Percentiles rank a stretch among this genome's conserved stretches.
phyloP scores from a whole-genome alignment of 2,888 invertebrate genomes.

The Ichneumoninae sp. region DNA sequence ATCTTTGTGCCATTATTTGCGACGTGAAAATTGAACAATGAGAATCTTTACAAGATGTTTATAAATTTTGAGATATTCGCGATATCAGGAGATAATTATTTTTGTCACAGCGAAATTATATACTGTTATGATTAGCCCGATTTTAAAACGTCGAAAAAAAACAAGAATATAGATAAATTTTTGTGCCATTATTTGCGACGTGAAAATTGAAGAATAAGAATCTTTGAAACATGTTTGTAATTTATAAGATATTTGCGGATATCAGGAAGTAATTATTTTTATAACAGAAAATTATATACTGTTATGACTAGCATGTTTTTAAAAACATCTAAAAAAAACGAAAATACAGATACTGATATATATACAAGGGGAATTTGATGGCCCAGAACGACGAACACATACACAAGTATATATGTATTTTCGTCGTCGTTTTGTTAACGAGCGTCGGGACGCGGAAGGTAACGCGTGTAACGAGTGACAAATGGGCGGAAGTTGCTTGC shows the following conservation, averaged over 20 bases:
- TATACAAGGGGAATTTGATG: constrained; percentile 11
- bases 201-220: too few species aligned
- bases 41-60: too few species aligned
- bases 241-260: neutral
- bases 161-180: neutral
- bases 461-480: constrained; percentile 60
- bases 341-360: neutral
- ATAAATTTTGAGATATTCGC: too few species aligned
- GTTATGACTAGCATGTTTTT: neutral
- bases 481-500: constrained; percentile 50
- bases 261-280: neutral
- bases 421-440: constrained; percentile 50
- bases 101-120: too few species aligned
- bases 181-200: too few species aligned
- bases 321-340: neutral
- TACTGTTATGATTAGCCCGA: too few species aligned
- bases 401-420: constrained; percentile 22
- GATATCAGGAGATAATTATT: neutral
- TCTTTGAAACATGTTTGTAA: too few species aligned
- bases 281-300: too few species aligned
- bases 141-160: neutral
- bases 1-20: too few species aligned
- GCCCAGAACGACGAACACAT: constrained; percentile 1
- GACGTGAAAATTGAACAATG: too few species aligned
- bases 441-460: constrained; percentile 52